phyloP scores from a whole-genome alignment of 1,140 invertebrate genomes.

The Brachionus manjavacas region DNA sequence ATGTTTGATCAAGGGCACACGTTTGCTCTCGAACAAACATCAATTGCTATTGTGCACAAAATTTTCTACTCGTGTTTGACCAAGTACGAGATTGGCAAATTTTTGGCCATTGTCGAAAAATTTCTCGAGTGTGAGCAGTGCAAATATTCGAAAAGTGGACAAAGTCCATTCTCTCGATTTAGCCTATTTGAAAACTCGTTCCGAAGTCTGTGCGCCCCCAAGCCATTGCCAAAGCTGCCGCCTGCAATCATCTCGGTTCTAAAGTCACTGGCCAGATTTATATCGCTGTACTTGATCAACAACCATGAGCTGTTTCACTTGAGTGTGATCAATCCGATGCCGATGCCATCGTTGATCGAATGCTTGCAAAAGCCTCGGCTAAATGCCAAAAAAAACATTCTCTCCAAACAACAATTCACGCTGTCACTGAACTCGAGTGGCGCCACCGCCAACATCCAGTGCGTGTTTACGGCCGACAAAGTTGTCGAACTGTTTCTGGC shows the following conservation, averaged over 20 bases:
- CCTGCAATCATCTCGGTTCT: slow-evolving; percentile 46
- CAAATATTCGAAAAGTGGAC: not conserved
- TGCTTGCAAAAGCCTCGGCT: slow-evolving; percentile 8
- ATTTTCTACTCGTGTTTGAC: slow-evolving; percentile 52
- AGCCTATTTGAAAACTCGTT: not conserved
- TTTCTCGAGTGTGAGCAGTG: slow-evolving; percentile 44
- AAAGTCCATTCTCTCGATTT: not conserved
- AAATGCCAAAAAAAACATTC: not conserved
- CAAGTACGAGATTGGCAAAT: slow-evolving; percentile 47
- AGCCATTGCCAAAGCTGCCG: not conserved
- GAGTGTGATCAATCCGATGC: slow-evolving; percentile 49
- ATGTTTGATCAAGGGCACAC: slow-evolving; percentile 44
- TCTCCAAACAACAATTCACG: slow-evolving; percentile 45
- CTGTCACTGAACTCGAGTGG: slow-evolving; percentile 48
- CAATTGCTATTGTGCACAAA: slow-evolving; percentile 48
- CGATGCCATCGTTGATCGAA: slow-evolving; percentile 45
- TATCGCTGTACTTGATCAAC: slow-evolving; percentile 53
- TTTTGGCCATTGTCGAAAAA: slow-evolving; percentile 50
- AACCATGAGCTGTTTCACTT: slow-evolving; percentile 48
- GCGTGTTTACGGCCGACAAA: slow-evolving; percentile 51
- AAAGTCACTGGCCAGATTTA: slow-evolving; percentile 51
- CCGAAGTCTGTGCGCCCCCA: not conserved
- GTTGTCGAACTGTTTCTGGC: slow-evolving; percentile 53
- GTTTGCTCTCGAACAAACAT: slow-evolving; percentile 41
- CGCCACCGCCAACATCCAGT: slow-evolving; percentile 46